These are phyloP conservation scores for Phaethornis superciliosus DNA, from an alignment of 2,113 vertebrate species.

Conservation along the genomic window DNA sequence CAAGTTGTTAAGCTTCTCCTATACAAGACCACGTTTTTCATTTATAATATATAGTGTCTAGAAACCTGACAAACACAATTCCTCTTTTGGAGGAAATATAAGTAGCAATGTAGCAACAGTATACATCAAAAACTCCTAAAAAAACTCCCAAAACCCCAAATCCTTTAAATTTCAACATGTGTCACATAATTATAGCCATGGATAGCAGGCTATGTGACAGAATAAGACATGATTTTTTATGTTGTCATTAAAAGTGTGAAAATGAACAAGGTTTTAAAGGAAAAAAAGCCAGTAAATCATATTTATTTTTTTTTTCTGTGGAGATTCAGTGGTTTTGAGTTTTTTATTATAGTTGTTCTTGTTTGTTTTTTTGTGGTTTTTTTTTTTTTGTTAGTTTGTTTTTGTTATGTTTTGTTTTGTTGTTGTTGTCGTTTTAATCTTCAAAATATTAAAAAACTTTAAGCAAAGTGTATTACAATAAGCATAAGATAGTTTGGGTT, in stretches of 20 bases:
- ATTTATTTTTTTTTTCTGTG: background rate
- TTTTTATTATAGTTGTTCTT: too few relatives aligned
- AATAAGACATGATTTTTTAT: background rate
- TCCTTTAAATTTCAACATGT: background rate
- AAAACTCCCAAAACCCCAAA: rapidly evolving
- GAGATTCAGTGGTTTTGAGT: background rate
- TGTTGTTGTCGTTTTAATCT: background rate
- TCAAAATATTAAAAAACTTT: background rate
- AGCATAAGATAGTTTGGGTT: background rate
- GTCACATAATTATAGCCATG: rapidly evolving
- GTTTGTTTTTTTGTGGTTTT: background rate
- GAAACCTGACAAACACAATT: background rate
- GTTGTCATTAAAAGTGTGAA: background rate
- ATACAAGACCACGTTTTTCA: background rate
- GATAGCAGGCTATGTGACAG: background rate
- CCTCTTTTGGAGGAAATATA: background rate
- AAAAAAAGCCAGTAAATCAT: background rate
- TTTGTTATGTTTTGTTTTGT: too few relatives aligned
- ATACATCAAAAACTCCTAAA: background rate
- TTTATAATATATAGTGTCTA: background rate
- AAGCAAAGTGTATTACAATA: background rate
- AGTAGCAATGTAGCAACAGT: background rate
- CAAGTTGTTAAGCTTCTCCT: background rate
- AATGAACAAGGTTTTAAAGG: background rate
- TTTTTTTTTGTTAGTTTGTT: background rate